Evolutionary conservation across 2,113 vertebrate species (phyloP).

Genomic region (Taxidea taxus): DNA sequence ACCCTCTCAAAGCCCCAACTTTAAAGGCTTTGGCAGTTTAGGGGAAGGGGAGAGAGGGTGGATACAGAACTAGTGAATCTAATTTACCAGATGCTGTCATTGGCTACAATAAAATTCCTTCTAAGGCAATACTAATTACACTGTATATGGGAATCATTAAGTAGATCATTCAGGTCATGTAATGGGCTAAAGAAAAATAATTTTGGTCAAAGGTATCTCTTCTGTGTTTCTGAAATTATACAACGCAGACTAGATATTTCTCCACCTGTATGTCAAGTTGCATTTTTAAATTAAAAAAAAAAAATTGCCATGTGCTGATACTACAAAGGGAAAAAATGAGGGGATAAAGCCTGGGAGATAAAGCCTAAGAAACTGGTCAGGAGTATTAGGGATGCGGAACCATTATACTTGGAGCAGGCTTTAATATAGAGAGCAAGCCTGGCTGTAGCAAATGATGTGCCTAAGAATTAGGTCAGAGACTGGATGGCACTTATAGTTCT

Average conservation of each 20-base stretch:
- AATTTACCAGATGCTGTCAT: neutral
- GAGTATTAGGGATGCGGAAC: neutral
- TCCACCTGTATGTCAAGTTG: neutral
- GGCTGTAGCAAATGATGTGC: neutral
- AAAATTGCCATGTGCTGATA: neutral
- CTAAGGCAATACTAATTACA: neutral
- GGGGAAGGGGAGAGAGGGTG: neutral
- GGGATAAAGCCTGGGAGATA: neutral
- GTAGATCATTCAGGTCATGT: neutral
- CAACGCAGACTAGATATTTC: neutral
- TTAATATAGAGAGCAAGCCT: neutral
- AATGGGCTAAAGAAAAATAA: neutral
- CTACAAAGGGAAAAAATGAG: neutral
- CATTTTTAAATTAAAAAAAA: neutral
- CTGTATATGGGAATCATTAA: neutral
- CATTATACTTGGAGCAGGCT: neutral
- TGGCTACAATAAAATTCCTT: neutral
- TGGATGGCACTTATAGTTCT: neutral
- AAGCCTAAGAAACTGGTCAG: neutral
- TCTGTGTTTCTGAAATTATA: neutral
- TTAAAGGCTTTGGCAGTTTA: neutral
- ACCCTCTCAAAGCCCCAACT: neutral
- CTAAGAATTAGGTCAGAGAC: constrained; percentile 39
- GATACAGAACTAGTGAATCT: neutral
- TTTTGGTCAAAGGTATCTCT: neutral